Percentiles rank a stretch among this genome's conserved stretches.
Conservation (phyloP, 2,888 invertebrate species). For the Epirrhoe alternata region DNA sequence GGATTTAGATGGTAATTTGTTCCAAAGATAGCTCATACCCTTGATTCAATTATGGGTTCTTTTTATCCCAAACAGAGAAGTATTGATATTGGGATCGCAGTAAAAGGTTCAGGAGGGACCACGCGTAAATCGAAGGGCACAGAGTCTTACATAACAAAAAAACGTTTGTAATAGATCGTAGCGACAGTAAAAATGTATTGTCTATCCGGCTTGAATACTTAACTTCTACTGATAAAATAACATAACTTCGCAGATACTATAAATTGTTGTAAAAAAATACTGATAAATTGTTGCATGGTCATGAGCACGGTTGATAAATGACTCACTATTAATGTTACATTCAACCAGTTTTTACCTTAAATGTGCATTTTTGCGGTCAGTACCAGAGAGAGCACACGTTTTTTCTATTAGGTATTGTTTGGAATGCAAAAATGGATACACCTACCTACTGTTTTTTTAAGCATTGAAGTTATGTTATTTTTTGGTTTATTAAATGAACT, state of each 20-base stretch:
- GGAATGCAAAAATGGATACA: neutral
- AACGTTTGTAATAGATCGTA: no score
- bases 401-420: neutral
- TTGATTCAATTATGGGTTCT: no score
- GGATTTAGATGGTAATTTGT: no score
- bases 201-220: neutral
- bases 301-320: conserved; percentile 8
- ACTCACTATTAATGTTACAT: conserved; percentile 1
- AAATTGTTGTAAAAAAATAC: neutral
- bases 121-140: no score
- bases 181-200: neutral
- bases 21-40: no score
- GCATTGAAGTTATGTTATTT: no score
- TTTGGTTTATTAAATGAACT: no score
- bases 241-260: neutral
- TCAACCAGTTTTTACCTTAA: neutral
- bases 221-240: neutral
- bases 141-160: no score
- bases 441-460: no score
- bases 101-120: no score
- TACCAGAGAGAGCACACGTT: neutral
- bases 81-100: no score
- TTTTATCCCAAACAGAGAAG: no score
- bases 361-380: neutral
- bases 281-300: neutral